Evolutionary conservation across 2,888 invertebrate genomes (phyloP), one percentile per base, ranked within the genome.

Genomic region (Papilio elwesi): DNA sequence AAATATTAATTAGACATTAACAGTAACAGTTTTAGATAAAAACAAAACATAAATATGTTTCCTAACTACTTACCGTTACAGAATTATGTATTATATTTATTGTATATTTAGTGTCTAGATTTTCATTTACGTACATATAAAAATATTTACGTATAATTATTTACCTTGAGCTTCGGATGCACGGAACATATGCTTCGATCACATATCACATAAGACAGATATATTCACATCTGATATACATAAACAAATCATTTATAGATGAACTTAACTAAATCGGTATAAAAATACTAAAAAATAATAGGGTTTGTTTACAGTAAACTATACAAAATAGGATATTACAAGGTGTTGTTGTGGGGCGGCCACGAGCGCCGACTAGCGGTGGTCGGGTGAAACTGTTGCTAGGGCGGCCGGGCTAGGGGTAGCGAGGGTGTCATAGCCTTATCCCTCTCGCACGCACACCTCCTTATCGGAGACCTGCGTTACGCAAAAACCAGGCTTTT

Each of bases 401-500:
- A 81, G 88, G 89, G 89, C 89, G 89, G 87, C 85, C 79, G 81
- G 79, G 81, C 78, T 85, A 78, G 81, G 85, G 85, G 82, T 76
- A 78, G 81, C 80, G 79, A 85, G 87, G 86, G 86, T 82, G 80
- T 74, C 78, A 70, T 59, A 66, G 70, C 72, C 78, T 84, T 82
- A 74, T 90, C 90, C 86, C 91, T 73, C 84, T 90, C 90, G 81
- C 87, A 84, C 91, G 82, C 85, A 81, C 83, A 82, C 81, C 81
- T 81, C 83, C 83, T 85, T 86, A 86, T 88, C 86, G 87, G 83
- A 83, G 79, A 79, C 80, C 74, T 79, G 85, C 81, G 91, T 87
- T 88, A 92, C 87, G 91, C 88, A 86, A 93, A 91, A 92, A 92
- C 86, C 87, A 84, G 81, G 87, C 93, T 88, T 92, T 90, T 90